Conservation (phyloP, 2,888 invertebrate genomes). For the Agapostemon virescens region DNA sequence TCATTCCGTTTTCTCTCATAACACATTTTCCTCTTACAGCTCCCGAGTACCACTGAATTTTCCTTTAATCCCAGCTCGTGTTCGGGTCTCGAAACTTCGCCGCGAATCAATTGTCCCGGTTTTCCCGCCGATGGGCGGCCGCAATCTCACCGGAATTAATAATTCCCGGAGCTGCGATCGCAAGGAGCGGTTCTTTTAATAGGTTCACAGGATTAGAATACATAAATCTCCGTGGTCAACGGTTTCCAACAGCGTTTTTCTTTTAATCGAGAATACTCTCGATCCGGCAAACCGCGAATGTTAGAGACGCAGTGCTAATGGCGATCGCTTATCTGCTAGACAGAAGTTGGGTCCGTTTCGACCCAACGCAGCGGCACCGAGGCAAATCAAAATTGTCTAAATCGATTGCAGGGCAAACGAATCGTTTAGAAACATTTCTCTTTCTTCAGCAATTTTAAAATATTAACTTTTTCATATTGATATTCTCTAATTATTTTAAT, state of each 20-base stretch:
- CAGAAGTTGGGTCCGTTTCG: no score
- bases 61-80: slow-evolving; percentile 21
- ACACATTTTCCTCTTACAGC: slow-evolving; percentile 16
- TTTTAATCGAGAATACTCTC: background rate
- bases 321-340: background rate
- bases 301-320: background rate
- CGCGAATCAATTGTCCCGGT: slow-evolving; percentile 29
- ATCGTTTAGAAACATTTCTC: no score
- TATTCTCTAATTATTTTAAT: no score
- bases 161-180: background rate
- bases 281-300: background rate
- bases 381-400: no score
- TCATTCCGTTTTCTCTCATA: slow-evolving; percentile 5
- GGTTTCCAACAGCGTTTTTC: background rate
- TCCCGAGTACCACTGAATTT: background rate
- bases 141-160: slow-evolving; percentile 34
- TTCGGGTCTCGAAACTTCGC: slow-evolving; percentile 12
- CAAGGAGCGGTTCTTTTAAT: slow-evolving; percentile 33
- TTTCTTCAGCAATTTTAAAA: no score
- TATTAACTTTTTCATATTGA: no score
- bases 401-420: no score
- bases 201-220: slow-evolving; percentile 26
- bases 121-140: slow-evolving; percentile 13
- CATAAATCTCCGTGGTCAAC: slow-evolving; percentile 10
- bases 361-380: no score